Base-by-base conservation (phyloP, 2,797 vertebrate species). In the Psittacula derbiana region DNA sequence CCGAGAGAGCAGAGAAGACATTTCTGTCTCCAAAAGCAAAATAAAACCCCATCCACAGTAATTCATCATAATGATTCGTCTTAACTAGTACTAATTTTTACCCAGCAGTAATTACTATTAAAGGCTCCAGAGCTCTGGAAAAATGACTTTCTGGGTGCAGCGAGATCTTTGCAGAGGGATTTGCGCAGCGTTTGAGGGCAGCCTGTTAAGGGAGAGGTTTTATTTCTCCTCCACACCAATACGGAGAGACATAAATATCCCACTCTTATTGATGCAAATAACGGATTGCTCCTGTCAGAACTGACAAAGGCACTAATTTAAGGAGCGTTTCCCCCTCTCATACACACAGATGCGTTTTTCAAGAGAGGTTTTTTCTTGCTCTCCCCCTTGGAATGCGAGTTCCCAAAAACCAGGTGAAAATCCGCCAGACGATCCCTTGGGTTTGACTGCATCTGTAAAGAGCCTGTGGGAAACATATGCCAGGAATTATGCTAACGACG, bases 171-270 rank as follows among this genome's bases (percentile, higher is more conserved):
- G 78, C 67, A 46, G 84, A 71, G 60, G 41, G 65, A 90, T 75
- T 55, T 90, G 36, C 49, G 52, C 3, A 13, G 49, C 1, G 3
- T 79, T 78, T 31, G 70, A 61, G 73, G 72, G 80, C 74, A 93
- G 88, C 76, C 86, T 82, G 58, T 67, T 82, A 87, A 92, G 75
- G 81, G 58, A 85, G 61, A 93, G 88, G 89, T 96, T 96, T 92
- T 69, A 88, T 91, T 92, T 78, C 75, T 91, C 36, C 46, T 36
- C 79, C 21, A 5, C 71, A 79, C 65, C 74, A 27, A 4, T 58
- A 60, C 0, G 0, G 44, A 82, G 52, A 83, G 69, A 43, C 82
- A 69, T 14, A 95, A 94, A 87, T 80, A 90, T 50, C 91, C 10
- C 50, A 24, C 58, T 92, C 24, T 84, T 75, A 55, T 33, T 86